Conservation (phyloP, 2,888 invertebrate genomes). For the Slavum lentiscoides region DNA sequence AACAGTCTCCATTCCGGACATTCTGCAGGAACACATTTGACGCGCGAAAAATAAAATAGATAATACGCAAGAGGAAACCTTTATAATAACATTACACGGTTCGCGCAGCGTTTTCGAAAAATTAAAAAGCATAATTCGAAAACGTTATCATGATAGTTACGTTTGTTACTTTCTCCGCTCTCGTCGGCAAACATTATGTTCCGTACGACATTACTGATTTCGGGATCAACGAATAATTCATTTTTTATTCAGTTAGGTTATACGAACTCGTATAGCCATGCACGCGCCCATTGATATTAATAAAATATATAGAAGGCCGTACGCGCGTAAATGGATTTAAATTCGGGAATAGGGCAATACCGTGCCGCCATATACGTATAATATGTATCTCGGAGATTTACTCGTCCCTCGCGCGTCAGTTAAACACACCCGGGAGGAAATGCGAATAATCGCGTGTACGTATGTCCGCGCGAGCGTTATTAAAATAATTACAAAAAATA, state of each 20-base stretch:
- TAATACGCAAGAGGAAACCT: not conserved
- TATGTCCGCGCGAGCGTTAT: not conserved
- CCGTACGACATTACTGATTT: slow-evolving; percentile 9
- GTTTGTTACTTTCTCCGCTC: not conserved
- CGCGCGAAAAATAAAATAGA: no score
- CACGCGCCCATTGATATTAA: slow-evolving; percentile 31
- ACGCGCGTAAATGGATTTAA: slow-evolving; percentile 4
- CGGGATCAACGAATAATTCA: slow-evolving; percentile 21
- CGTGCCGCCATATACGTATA: no score
- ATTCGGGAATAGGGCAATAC: not conserved
- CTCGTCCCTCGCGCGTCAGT: not conserved
- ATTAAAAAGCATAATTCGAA: slow-evolving; percentile 25
- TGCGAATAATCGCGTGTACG: not conserved
- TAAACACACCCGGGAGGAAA: not conserved
- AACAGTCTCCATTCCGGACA: no score
- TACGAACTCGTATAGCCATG: not conserved
- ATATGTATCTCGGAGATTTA: not conserved
- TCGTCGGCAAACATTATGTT: no score
- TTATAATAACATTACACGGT: not conserved
- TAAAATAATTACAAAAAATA: not conserved
- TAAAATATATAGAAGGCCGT: not conserved
- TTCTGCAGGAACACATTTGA: no score
- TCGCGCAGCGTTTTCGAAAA: not conserved
- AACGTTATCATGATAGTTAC: slow-evolving; percentile 2
- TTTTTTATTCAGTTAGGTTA: slow-evolving; percentile 28